These are phyloP conservation scores for Drosophila ananassae DNA, from an alignment of 1,140 invertebrate genomes.

Conservation along the genomic window DNA sequence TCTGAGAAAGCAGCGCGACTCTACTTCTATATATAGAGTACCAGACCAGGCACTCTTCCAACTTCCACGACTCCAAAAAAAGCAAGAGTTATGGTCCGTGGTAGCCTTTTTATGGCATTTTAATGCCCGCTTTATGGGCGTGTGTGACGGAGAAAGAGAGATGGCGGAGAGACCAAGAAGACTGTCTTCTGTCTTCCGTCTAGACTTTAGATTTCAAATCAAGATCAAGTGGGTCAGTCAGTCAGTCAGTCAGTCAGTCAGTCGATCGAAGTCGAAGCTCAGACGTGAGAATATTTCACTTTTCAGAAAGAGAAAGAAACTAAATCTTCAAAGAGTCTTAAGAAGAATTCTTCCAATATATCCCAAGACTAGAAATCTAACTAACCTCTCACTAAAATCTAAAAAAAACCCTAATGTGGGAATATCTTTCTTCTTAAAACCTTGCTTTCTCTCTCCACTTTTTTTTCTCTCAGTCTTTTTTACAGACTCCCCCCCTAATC, in stretches of 20 bases:
- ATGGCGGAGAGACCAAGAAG: too few species aligned
- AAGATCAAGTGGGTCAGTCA: constrained; percentile 33
- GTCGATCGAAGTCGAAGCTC: not conserved
- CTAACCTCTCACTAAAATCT: too few species aligned
- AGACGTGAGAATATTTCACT: constrained; percentile 18
- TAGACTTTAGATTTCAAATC: constrained; percentile 11
- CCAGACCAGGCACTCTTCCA: constrained; percentile 5
- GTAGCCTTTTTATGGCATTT: constrained; percentile 61
- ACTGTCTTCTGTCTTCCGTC: constrained; percentile 3
- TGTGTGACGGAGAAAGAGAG: constrained; percentile 50
- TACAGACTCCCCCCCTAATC: constrained; percentile 6
- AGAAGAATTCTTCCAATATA: too few species aligned
- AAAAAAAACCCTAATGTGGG: not conserved
- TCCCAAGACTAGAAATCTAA: too few species aligned
- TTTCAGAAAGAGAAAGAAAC: too few species aligned
- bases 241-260: constrained; percentile 25
- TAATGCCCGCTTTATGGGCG: constrained; percentile 71
- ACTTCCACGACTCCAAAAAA: constrained; percentile 38
- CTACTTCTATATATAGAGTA: constrained; percentile 18
- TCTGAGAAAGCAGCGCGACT: constrained; percentile 60
- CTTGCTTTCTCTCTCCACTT: too few species aligned
- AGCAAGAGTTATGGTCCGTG: constrained; percentile 59
- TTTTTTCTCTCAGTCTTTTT: too few species aligned
- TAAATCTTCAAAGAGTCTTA: not conserved
- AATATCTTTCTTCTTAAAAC: not conserved